Conservation (phyloP, 2,113 vertebrate species). For the Hiodon tergisus region DNA sequence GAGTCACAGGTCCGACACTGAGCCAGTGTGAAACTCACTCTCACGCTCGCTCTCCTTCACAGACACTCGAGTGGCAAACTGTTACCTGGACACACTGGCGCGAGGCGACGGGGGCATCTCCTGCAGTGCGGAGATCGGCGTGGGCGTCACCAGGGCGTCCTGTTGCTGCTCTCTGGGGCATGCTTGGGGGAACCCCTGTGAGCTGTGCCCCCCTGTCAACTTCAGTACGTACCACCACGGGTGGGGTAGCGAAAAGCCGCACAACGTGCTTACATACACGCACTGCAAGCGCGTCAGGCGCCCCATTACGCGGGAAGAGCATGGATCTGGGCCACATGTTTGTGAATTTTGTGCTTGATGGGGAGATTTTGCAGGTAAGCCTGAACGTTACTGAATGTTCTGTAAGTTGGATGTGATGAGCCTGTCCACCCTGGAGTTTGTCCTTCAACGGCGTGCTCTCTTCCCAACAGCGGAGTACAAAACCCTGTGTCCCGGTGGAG, state of each 20-base stretch:
- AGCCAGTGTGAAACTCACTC: too few relatives aligned
- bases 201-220: conserved; percentile 82
- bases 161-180: conserved; percentile 90
- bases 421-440: not conserved
- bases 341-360: too few relatives aligned
- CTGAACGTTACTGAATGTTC: too few relatives aligned
- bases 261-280: too few relatives aligned
- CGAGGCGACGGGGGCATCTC: conserved; percentile 81
- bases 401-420: conserved; percentile 15
- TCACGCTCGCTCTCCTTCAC: conserved; percentile 4
- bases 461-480: conserved; percentile 81
- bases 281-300: too few relatives aligned
- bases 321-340: too few relatives aligned
- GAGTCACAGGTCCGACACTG: not conserved
- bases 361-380: too few relatives aligned
- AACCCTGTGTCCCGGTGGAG: conserved; percentile 90
- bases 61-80: conserved; percentile 91
- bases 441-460: conserved; percentile 29
- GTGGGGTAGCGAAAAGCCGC: too few relatives aligned
- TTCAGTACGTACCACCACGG: conserved; percentile 59
- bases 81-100: conserved; percentile 78
- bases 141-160: conserved; percentile 89
- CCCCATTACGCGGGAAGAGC: too few relatives aligned
- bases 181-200: conserved; percentile 93
- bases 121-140: conserved; percentile 91